Conservation (phyloP, 1,140 invertebrate genomes). For the Drosophila pseudoobscura region DNA sequence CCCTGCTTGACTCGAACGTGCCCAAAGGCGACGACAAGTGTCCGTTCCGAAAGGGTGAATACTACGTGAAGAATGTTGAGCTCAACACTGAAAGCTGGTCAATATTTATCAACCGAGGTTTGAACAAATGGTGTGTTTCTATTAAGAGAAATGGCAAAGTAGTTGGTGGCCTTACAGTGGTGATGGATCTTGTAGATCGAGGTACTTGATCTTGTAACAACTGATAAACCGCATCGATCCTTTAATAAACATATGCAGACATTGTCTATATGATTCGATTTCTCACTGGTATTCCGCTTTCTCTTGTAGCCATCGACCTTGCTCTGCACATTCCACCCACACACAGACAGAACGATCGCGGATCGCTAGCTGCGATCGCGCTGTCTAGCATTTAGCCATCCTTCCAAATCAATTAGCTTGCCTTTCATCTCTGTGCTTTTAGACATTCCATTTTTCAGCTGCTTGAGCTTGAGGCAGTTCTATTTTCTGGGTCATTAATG, state of each 20-base stretch:
- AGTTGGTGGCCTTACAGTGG: not conserved
- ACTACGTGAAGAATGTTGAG: not conserved
- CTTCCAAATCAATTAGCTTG: slow-evolving; percentile 56
- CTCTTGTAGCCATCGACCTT: not conserved
- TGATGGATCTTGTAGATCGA: not conserved
- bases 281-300: not conserved
- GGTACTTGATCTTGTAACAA: not conserved
- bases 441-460: slow-evolving; percentile 18
- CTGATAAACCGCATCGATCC: not conserved
- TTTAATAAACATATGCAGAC: too few species aligned
- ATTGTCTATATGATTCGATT: too few species aligned
- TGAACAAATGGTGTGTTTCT: not conserved
- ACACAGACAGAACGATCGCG: not conserved
- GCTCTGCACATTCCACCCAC: slow-evolving; percentile 14
- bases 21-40: not conserved
- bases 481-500: slow-evolving; percentile 73
- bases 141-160: not conserved
- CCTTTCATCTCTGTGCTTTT: slow-evolving; percentile 48
- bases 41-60: slow-evolving; percentile 8
- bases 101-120: not conserved
- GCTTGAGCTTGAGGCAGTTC: slow-evolving; percentile 21
- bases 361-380: too few species aligned
- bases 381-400: slow-evolving; percentile 40
- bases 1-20: not conserved
- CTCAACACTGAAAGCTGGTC: not conserved